Conservation (phyloP, 2,888 invertebrate species). For the Eupithecia inturbata region DNA sequence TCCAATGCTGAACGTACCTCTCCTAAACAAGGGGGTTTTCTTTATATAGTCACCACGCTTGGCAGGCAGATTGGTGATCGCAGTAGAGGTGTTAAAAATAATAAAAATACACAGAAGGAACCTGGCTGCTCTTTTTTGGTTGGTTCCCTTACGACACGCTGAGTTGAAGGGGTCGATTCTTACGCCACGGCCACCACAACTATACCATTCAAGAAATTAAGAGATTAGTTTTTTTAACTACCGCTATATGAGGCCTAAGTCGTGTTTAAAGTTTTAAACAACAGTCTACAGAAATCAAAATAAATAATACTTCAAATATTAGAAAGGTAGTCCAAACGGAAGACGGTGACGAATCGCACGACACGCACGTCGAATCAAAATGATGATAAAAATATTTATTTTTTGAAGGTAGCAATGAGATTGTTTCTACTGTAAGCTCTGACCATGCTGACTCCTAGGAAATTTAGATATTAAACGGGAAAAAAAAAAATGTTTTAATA, state of each 20-base stretch:
- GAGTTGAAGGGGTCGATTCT: not conserved
- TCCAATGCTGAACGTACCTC: too few species aligned
- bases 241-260: not conserved
- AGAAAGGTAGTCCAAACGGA: conserved; percentile 73
- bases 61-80: too few species aligned
- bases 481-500: not conserved
- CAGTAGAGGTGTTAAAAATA: too few species aligned
- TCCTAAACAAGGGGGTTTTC: too few species aligned
- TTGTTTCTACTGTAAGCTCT: not conserved
- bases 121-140: not conserved
- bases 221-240: not conserved
- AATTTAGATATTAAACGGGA: not conserved
- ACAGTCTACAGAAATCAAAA: conserved; percentile 11
- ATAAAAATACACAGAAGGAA: too few species aligned
- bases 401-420: conserved; percentile 56
- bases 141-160: not conserved
- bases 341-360: conserved; percentile 73
- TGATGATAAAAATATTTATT: conserved; percentile 73
- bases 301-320: conserved; percentile 54
- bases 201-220: not conserved
- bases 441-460: not conserved
- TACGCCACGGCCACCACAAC: not conserved
- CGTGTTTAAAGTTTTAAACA: not conserved
- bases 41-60: too few species aligned
- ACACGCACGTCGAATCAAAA: conserved; percentile 77